A percentile compares a stretch with the other conserved stretches of the same genome.
Evolutionary conservation across 2,113 vertebrate species (phyloP).

Genomic region (Spizaetus ornatus): DNA sequence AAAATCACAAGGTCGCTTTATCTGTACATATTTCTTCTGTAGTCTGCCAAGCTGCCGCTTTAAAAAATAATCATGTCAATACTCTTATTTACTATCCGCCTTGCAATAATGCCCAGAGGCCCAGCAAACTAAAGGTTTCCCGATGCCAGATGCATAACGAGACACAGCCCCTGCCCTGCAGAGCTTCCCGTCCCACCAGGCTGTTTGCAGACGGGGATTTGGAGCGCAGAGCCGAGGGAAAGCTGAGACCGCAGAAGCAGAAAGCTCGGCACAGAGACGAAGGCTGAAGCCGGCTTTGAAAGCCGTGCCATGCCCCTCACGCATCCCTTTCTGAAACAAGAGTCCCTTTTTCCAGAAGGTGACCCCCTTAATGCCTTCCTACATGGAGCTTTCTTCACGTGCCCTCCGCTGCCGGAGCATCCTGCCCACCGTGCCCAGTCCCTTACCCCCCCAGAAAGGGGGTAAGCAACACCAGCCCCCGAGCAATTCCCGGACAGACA

Average conservation of each 20-base stretch:
- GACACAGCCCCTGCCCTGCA: not conserved
- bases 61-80: not conserved
- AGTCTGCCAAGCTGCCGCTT: not conserved
- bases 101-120: not conserved
- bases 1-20: constrained; percentile 42
- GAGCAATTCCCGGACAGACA: not conserved
- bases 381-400: not conserved
- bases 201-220: not conserved
- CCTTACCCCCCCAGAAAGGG: not conserved
- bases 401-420: not conserved
- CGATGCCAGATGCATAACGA: not conserved
- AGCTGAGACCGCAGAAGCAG: not conserved
- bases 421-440: fast-evolving
- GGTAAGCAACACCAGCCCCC: not conserved
- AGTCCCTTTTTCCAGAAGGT: not conserved
- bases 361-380: not conserved
- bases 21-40: constrained; percentile 11
- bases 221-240: not conserved
- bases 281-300: not conserved
- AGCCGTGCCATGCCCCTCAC: fast-evolving
- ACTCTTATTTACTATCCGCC: not conserved
- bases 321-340: not conserved
- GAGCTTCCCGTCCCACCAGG: not conserved
- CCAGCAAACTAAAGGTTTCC: not conserved
- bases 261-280: fast-evolving